A percentile compares a stretch with the other conserved stretches of the same genome.
phyloP scores from a whole-genome alignment of 2,113 vertebrate species.

The Eurystomus gularis region DNA sequence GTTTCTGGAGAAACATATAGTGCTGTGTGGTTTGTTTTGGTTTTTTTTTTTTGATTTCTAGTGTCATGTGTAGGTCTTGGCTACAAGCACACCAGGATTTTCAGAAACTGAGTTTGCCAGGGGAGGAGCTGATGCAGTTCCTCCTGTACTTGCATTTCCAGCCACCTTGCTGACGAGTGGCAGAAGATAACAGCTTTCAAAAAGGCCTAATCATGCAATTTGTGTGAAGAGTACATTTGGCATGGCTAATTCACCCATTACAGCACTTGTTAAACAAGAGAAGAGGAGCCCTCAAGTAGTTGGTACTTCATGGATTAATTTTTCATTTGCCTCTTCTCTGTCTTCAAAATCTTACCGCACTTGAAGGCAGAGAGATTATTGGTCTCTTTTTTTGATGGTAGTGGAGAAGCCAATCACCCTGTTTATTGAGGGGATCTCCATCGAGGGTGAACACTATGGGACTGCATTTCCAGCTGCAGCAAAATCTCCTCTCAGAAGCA shows the following conservation, averaged over 20 bases:
- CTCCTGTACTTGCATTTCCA: not conserved
- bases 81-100: not conserved
- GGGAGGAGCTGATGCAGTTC: not conserved
- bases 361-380: not conserved
- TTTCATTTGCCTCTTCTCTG: not conserved
- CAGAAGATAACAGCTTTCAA: slow-evolving; percentile 22
- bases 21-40: not conserved
- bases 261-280: not conserved
- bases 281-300: not conserved
- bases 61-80: not conserved
- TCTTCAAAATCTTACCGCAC: not conserved
- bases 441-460: rapidly evolving
- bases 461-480: not conserved
- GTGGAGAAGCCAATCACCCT: not conserved
- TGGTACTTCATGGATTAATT: not conserved
- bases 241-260: slow-evolving; percentile 15
- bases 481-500: not conserved
- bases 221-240: slow-evolving; percentile 18
- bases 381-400: not conserved
- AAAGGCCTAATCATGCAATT: slow-evolving; percentile 13
- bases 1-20: not conserved
- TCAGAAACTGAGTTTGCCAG: not conserved
- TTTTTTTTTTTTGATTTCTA: not conserved
- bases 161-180: slow-evolving; percentile 23
- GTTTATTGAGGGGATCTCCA: not conserved